These are phyloP conservation scores for Loris lydekkerianus DNA, from an alignment of 2,797 vertebrate species.

Conservation along the genomic window DNA sequence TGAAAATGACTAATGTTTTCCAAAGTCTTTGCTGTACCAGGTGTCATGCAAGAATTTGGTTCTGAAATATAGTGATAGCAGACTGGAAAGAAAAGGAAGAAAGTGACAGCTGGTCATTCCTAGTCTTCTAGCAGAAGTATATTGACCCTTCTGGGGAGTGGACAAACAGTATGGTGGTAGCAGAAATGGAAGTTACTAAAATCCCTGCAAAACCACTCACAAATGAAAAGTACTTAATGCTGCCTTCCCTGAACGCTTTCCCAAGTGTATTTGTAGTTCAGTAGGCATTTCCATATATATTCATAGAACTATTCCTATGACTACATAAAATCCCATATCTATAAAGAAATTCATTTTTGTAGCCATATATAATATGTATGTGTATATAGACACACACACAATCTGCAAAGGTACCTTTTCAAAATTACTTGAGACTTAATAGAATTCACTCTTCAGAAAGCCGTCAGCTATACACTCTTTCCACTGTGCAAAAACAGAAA, in stretches of 20 bases:
- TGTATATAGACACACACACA: background rate
- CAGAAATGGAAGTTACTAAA: background rate
- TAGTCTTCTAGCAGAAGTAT: background rate
- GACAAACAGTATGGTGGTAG: background rate
- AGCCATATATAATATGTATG: background rate
- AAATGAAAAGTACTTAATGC: background rate
- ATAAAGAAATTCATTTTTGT: background rate
- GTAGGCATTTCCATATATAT: background rate
- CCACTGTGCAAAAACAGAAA: background rate
- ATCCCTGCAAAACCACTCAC: background rate
- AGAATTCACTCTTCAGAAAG: background rate
- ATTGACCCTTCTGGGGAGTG: fast-evolving
- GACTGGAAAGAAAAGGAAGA: background rate
- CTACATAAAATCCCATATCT: background rate
- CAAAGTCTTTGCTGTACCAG: background rate
- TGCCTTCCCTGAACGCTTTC: background rate
- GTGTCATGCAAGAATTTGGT: background rate
- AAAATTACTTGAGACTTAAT: slow-evolving; percentile 12
- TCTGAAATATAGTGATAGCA: background rate
- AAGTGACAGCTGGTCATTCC: background rate
- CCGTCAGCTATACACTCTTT: background rate
- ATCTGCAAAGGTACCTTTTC: background rate
- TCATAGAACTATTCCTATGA: background rate
- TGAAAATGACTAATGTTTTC: slow-evolving; percentile 43
- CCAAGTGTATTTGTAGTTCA: background rate